Evolutionary conservation across 2,888 invertebrate genomes (phyloP), one percentile per base, ranked within the genome.

Genomic region (Heliconius hortense): DNA sequence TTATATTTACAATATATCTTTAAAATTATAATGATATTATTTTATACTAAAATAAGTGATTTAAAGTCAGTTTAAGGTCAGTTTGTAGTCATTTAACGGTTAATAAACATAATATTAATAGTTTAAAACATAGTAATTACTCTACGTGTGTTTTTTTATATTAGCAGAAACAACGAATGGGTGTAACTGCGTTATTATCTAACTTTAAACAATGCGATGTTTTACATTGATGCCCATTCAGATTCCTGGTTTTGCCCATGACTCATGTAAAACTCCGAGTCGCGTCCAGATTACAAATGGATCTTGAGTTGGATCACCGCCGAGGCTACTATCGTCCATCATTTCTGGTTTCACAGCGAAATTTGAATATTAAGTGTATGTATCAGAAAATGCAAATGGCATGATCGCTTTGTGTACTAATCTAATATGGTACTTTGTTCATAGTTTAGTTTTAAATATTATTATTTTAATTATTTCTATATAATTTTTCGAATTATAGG

Each of bases 211-310:
- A 74, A 69, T 63, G 53, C 62, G 35, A 26, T 74, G 63, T 24
- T 13, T 62, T 35, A 53, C 24, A 69, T 63, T 10, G 48, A 63
- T 53, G 31, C 28, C 63, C 53, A 28, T 48, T 67, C 59, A 67
- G 59, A 77, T 79, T 79, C 80, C 81, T 81, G 86, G 87, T 81
- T 80, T 82, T 82, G 79, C 82, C 83, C 72, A 79, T 86, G 86
- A 85, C 74, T 86, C 87, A 87, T 70, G 76, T 70, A 73, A 78
- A 78, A 80, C 28, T 80, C 79, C 79, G 79, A 75, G 75, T 69
- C 72, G 68, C 79, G 82, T 81, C 77, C 81, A 78, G 86, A 82
- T 84, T 87, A 85, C 82, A 86, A 89, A 89, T 82, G 78, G 79
- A 78, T 76, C 69, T 80, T 85, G 83, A 83, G 78, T 81, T 77